These are phyloP conservation scores for Oryctolagus cuniculus DNA, from an alignment of 2,113 vertebrate genomes.

Conservation along the genomic window mOryCun1.1 NC_091443.1:18814501-18815000, in stretches of 20 bases:
- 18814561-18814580: conserved; percentile 48
- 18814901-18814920: background rate
- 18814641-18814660: conserved; percentile 25
- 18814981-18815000: background rate
- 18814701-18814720: background rate
- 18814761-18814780: background rate
- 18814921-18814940: background rate
- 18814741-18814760: too few relatives aligned
- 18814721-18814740: background rate
- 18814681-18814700: background rate
- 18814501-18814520: background rate
- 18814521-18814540: background rate
- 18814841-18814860: background rate
- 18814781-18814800: background rate
- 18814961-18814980: background rate
- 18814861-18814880: background rate
- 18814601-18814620: background rate
- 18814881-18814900: conserved; percentile 9
- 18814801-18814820: background rate
- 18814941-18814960: background rate
- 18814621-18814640: background rate
- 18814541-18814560: background rate
- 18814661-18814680: background rate
- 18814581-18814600: background rate
- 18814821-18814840: background rate